phyloP scores from a whole-genome alignment of 2,113 vertebrate genomes.

The Microtus montanus region DNA sequence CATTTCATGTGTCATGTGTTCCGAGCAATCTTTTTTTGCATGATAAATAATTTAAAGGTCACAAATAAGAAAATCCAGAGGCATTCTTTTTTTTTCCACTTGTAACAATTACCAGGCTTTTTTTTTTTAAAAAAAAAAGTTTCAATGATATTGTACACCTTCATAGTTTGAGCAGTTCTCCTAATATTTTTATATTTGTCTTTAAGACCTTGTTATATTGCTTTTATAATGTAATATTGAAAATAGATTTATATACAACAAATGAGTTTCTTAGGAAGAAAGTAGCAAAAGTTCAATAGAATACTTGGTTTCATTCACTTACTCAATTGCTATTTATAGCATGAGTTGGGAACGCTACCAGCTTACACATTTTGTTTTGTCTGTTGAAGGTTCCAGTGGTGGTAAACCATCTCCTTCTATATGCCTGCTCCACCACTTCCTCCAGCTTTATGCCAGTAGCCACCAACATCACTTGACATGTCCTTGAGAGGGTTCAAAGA shows the following conservation, averaged over 20 bases:
- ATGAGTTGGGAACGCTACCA: neutral
- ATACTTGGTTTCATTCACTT: conserved; percentile 49
- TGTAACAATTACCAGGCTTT: neutral
- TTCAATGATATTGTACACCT: conserved; percentile 9
- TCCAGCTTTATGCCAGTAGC: neutral
- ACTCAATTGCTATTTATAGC: conserved; percentile 26
- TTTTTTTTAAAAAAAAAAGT: neutral
- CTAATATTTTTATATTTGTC: neutral
- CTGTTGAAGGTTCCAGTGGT: neutral
- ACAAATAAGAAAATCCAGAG: conserved; percentile 65
- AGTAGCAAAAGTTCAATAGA: neutral
- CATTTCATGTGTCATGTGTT: conserved; percentile 6
- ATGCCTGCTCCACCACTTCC: neutral
- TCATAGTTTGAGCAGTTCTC: conserved; percentile 24
- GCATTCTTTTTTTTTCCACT: conserved; percentile 36
- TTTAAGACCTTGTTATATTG: conserved; percentile 25
- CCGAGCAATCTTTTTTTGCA: conserved; percentile 54
- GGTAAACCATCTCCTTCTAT: neutral
- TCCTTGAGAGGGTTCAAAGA: conserved; percentile 36
- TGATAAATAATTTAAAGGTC: conserved; percentile 66
- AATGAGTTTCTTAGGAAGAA: neutral
- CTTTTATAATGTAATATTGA: neutral
- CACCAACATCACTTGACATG: neutral
- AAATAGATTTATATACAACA: conserved; percentile 17
- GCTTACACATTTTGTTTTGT: conserved; percentile 47